Evolutionary conservation across 2,113 vertebrate species (phyloP), one percentile per base, ranked within the genome.

Genomic region (Ochotona princeps): DNA sequence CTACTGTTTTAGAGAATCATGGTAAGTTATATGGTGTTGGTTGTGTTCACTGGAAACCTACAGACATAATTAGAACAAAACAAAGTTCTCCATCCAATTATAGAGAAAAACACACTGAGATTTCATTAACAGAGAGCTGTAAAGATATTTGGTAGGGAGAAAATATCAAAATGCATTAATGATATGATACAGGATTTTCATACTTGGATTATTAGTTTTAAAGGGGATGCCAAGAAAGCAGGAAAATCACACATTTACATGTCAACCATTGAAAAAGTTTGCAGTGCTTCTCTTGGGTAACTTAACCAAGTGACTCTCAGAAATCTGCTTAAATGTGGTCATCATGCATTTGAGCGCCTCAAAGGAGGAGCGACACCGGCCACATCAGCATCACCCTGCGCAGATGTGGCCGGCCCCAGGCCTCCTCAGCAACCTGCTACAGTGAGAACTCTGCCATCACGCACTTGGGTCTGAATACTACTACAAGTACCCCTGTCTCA

Each of bases 131-230:
- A 89, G 80, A 92, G 30, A 86, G 23, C 32, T 49, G 5, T 76
- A 91, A 83, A 92, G 83, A 61, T 6, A 88, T 38, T 35, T 8
- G 30, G 69, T 78, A 73, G 89, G 74, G 76, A 89, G 51, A 91
- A 94, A 94, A 92, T 84, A 91, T 44, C 81, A 81, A 61, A 44
- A 94, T 51, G 14, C 38, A 88, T 18, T 95, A 20, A 96, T 88
- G 92, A 90, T n/a, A 83, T 65, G 49, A 90, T 83, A 32, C 47
- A 93, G 74, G 74, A 90, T 83, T 95, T 93, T 65, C 57, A 93
- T 51, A 93, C 73, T 51, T 92, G 79, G 93, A 94, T 96, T 92
- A 93, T 85, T 95, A 89, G 88, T 93, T 79, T 85, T 79, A 88
- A 92, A 92, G 47, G 69, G 32, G 44, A 65, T 74, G 23, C 38